phyloP scores from a whole-genome alignment of 1,140 invertebrate genomes.

The Rhopalosiphum padi region DNA sequence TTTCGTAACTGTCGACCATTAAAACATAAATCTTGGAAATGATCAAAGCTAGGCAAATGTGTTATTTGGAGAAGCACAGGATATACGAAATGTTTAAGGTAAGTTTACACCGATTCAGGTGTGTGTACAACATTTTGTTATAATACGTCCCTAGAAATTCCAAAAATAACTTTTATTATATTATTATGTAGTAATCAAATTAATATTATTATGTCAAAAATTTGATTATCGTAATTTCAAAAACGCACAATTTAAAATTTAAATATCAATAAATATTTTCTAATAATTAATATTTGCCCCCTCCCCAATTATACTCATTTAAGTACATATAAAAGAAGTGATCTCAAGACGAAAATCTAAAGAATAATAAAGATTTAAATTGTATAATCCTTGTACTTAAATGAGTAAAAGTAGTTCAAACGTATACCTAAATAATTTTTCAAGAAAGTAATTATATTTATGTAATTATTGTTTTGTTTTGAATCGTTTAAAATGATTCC shows the following conservation, averaged over 20 bases:
- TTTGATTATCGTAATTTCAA: background rate
- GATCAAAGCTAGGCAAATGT: background rate
- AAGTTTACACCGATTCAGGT: background rate
- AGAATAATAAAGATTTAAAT: too few relatives aligned
- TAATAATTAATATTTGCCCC: too few relatives aligned
- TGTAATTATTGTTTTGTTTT: background rate
- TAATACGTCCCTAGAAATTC: background rate
- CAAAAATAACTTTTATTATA: background rate
- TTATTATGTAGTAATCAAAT: background rate
- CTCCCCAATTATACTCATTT: too few relatives aligned
- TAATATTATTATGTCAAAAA: background rate
- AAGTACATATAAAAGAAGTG: too few relatives aligned
- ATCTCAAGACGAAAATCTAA: too few relatives aligned
- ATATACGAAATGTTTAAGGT: slow-evolving; percentile 45
- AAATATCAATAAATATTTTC: too few relatives aligned
- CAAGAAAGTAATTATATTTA: too few relatives aligned
- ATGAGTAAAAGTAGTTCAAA: too few relatives aligned
- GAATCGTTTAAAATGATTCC: background rate
- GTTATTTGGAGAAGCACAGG: slow-evolving; percentile 30
- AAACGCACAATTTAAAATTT: background rate
- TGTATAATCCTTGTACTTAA: too few relatives aligned
- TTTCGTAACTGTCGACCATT: background rate
- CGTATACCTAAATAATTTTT: too few relatives aligned
- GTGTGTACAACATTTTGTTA: background rate
- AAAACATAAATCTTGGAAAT: background rate